A percentile compares a stretch with the other conserved stretches of the same genome.
Evolutionary conservation across 2,797 vertebrate genomes (phyloP).

Genomic region (Aythya fuligula): DNA sequence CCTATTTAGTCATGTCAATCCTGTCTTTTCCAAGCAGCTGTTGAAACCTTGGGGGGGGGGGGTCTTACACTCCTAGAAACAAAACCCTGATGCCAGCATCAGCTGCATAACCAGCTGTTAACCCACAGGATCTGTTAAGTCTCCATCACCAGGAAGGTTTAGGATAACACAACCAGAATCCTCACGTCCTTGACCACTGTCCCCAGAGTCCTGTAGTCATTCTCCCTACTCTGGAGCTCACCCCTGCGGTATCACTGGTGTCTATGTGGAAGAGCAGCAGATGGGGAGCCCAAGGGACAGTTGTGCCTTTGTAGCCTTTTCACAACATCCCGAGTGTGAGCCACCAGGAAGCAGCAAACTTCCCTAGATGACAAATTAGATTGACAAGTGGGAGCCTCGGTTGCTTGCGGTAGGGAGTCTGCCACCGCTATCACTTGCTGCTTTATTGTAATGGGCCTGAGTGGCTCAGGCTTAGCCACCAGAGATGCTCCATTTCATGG

Average conservation of each 20-base stretch:
- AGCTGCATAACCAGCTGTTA: neutral
- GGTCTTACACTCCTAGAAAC: neutral
- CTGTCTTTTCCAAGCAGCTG: neutral
- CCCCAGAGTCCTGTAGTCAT: neutral
- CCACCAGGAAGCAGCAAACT: neutral
- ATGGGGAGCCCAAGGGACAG: neutral
- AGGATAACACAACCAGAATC: neutral
- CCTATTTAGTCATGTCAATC: neutral
- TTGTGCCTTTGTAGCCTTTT: neutral
- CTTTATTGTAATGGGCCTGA: neutral
- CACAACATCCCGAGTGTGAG: fast-evolving
- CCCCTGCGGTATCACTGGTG: neutral
- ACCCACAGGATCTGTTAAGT: neutral
- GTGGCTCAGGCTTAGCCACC: neutral
- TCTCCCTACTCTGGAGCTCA: neutral
- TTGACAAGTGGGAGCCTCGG: neutral
- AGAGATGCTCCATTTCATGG: neutral
- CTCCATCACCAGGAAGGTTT: neutral
- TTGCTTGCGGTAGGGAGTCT: neutral
- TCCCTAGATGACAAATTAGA: neutral
- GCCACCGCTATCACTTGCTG: neutral
- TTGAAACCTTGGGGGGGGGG: neutral
- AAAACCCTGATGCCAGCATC: neutral
- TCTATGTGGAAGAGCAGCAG: neutral
- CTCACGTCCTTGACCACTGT: neutral